These are phyloP conservation scores for Pelecanoides urinatrix DNA, from an alignment of 2,113 vertebrate species.

Conservation along the genomic window DNA sequence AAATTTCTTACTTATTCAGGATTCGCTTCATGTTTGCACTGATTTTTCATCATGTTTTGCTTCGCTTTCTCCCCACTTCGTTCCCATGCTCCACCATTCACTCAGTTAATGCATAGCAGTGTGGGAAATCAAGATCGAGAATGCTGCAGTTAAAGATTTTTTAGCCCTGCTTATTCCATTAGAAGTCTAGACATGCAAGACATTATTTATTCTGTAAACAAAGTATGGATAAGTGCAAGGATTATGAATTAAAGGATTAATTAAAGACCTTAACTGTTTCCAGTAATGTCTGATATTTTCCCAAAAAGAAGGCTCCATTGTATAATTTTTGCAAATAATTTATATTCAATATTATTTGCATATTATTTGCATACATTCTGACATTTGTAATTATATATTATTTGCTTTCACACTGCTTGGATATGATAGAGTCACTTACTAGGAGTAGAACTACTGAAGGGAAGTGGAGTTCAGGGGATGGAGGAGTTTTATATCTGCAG, in stretches of 20 bases:
- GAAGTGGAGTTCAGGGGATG: neutral
- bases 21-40: neutral
- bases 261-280: constrained; percentile 52
- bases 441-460: neutral
- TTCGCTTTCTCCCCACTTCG: neutral
- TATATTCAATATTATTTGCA: constrained; percentile 27
- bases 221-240: constrained; percentile 42
- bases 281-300: neutral
- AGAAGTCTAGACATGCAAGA: neutral
- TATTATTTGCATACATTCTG: neutral
- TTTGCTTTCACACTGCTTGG: neutral
- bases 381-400: neutral
- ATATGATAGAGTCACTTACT: neutral
- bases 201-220: constrained; percentile 30
- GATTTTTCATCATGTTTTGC: neutral
- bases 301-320: neutral
- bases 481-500: neutral
- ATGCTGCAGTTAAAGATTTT: neutral
- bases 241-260: constrained; percentile 58
- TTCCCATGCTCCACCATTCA: neutral
- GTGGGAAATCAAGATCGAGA: neutral
- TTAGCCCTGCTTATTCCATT: neutral
- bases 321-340: constrained; percentile 26
- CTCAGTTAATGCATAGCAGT: neutral
- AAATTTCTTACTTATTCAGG: neutral